Base-by-base conservation (phyloP, 2,888 invertebrate species). In the Erpobdella octoculata region DNA sequence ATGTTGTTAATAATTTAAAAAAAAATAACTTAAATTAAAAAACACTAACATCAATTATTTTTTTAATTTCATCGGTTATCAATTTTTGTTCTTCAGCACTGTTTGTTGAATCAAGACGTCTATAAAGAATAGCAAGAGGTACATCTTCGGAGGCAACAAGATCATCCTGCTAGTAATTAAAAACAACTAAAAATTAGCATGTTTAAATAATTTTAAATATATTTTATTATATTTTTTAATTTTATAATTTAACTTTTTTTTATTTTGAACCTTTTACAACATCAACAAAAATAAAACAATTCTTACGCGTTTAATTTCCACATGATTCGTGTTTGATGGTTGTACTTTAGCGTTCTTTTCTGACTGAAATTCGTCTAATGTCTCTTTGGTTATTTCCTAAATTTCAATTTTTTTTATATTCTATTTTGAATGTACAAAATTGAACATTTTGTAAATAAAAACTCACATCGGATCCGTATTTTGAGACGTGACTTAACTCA, bases 401-500 rank as follows among this genome's bases (percentile, higher is more conserved):
- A 53, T 5, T 6, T 21, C n/a, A 9, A 18, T 12, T 12, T 18
- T 9, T 12, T 41, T 41, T 12, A 53, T 18, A n/a, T 21, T 12
- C 18, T 21, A 5, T 48, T 53, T 53, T 53, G 21, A 12, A 9
- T 28, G 9, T 41, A 18, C 21, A 53, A 53, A 6, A 53, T 53
- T 53, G 15, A 18, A 53, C 12, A 53, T 53, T 15, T 53, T 2
- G 8, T 3, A 5, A 37, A 28, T 25, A 21, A 37, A 15, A 46
- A 21, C 76, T 74, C 73, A 81, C 81, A 79, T 79, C 38, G 76
- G 87, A 85, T 68, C 88, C 88, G 80, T 83, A 88, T 77, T 87
- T 84, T 80, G 82, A 81, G 5, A 87, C 87, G 79, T 87, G 86
- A 71, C 87, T 87, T n/a, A 84, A 84, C 78, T 85, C 86, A 8